phyloP scores from a whole-genome alignment of 2,113 vertebrate genomes.

The Toxotes jaculatrix region DNA sequence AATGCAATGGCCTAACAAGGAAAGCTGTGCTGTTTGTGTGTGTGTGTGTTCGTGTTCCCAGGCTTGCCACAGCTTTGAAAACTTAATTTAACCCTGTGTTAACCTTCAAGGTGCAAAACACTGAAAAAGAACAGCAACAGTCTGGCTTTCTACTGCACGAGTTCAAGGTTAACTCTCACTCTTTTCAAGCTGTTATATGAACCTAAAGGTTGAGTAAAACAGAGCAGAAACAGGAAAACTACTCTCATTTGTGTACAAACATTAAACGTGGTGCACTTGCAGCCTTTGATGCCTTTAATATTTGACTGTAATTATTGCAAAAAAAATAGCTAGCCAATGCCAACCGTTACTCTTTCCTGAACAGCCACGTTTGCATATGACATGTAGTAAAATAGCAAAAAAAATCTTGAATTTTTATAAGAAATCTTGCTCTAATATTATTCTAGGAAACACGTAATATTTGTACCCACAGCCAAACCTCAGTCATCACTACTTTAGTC shows the following conservation, averaged over 20 bases:
- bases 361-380: too few relatives aligned
- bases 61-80: conserved; percentile 12
- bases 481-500: background rate
- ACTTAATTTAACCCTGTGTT: conserved; percentile 73
- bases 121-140: conserved; percentile 69
- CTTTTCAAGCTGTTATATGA: background rate
- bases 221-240: background rate
- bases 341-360: background rate
- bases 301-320: background rate
- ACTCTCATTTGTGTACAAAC: background rate
- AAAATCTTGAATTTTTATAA: background rate
- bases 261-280: background rate
- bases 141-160: conserved; percentile 3
- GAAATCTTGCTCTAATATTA: too few relatives aligned
- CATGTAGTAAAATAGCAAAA: background rate
- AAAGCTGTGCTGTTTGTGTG: background rate
- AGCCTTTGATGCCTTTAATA: background rate
- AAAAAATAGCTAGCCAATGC: background rate
- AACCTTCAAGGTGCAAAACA: background rate
- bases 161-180: conserved; percentile 35
- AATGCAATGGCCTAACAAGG: too few relatives aligned
- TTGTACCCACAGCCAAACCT: background rate
- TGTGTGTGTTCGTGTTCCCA: conserved; percentile 7
- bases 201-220: conserved; percentile 3
- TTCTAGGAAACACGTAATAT: too few relatives aligned